Evolutionary conservation across 2,797 vertebrate species (phyloP), one percentile per base, ranked within the genome.

Genomic region (Yasuhikotakia modesta): DNA sequence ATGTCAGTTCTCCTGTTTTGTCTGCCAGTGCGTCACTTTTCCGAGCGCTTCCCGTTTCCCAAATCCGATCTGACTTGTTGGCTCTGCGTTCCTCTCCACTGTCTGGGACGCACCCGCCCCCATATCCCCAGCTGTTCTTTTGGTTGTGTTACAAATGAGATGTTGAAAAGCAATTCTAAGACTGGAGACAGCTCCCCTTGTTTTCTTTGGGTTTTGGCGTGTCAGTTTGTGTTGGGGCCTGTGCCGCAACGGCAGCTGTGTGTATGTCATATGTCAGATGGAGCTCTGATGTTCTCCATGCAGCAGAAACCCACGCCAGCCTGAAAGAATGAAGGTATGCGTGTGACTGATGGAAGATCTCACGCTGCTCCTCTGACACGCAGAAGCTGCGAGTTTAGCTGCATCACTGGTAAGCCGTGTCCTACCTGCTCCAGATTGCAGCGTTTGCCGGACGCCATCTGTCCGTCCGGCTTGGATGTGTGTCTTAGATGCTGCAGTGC

Each of bases 131-230:
- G 93, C 93, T 94, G 94, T 93, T 94, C 83, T 83, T 84, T 89
- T 84, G 90, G 90, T 91, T 88, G 87, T 45, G 39, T 93, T 93
- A 93, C 91, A 94, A 93, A 94, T 91, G 90, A 92, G 92, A 93
- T 65, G 87, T 90, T 94, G 91, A 92, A 93, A 94, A 89, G 91
- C 84, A 90, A 88, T 87, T 86, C 78, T 88, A 89, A 82, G 89
- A 88, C 87, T 88, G 87, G 83, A 91, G 88, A 90, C 90, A 89
- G 85, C 80, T 87, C 86, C 85, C 85, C 85, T 93, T 93, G 89
- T 90, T 92, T 92, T 92, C 86, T 88, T 86, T 91, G 79, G 89
- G n/a, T 0, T 92, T 90, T 79, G 83, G 78, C 85, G 73, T 87
- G 89, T 93, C 92, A 89, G 84, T 89, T 88, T 87, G 86, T 82